These are phyloP conservation scores for Xiphorhynchus erythropygius DNA, from an alignment of 2,797 vertebrate species.

Conservation along the genomic window DNA sequence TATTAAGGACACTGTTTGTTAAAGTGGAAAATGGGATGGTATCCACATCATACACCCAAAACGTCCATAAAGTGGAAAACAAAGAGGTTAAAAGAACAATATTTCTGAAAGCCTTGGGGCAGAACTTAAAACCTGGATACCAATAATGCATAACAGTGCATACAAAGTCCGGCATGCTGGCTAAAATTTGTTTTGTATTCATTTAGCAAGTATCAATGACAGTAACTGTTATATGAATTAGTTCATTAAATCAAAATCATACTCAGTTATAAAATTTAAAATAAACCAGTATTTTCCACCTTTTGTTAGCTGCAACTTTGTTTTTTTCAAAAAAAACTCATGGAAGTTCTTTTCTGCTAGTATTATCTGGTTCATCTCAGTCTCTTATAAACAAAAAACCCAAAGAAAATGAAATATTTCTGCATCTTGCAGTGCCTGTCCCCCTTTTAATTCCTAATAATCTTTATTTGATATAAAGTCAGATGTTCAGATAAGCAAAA, in stretches of 20 bases:
- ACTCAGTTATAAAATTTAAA: background rate
- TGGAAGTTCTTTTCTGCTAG: background rate
- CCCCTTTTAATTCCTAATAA: background rate
- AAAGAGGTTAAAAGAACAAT: background rate
- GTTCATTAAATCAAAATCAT: background rate
- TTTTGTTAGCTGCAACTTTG: background rate
- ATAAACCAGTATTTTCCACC: background rate
- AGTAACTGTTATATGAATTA: background rate
- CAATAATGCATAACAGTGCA: background rate
- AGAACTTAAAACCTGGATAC: background rate
- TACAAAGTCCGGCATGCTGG: background rate
- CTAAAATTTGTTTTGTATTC: background rate
- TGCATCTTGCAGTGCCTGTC: background rate
- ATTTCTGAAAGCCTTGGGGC: background rate
- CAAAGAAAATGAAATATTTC: background rate
- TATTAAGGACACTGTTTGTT: background rate
- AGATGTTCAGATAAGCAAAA: background rate
- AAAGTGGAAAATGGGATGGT: background rate
- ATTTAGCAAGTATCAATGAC: background rate
- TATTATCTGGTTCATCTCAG: background rate
- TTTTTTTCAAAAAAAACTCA: background rate
- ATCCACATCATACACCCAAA: background rate
- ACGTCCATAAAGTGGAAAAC: background rate
- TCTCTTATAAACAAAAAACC: background rate
- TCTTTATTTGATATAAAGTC: background rate